Evolutionary conservation across 2,797 vertebrate species (phyloP).

Genomic region (Pristis pectinata): DNA sequence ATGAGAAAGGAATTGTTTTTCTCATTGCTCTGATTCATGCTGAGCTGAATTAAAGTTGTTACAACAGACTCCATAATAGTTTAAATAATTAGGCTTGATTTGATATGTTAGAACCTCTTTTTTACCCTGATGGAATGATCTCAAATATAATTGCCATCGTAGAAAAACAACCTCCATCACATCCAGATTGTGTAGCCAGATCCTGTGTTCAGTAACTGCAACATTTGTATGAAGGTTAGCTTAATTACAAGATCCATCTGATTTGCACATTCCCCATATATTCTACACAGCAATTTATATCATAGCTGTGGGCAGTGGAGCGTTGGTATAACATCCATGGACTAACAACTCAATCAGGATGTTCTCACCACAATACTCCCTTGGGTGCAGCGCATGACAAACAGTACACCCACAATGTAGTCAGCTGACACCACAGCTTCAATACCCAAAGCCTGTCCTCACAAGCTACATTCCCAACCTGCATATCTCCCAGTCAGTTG

Average conservation of each 20-base stretch:
- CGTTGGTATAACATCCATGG: neutral
- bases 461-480: neutral
- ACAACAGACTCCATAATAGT: neutral
- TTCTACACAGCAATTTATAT: neutral
- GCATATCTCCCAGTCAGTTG: too few relatives aligned
- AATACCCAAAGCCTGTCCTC: neutral
- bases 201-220: slow-evolving; percentile 10
- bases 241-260: slow-evolving; percentile 35
- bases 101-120: neutral
- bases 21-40: neutral
- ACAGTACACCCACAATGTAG: neutral
- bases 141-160: slow-evolving; percentile 27
- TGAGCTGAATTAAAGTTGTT: neutral
- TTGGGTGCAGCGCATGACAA: neutral
- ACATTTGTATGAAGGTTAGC: slow-evolving; percentile 32
- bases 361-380: neutral
- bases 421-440: neutral
- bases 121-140: slow-evolving; percentile 14
- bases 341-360: slow-evolving; percentile 16
- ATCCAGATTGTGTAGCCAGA: slow-evolving; percentile 12
- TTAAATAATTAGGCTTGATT: neutral
- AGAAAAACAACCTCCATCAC: slow-evolving; percentile 1
- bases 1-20: neutral
- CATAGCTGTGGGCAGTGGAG: neutral
- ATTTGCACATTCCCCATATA: slow-evolving; percentile 13